Conservation (phyloP, 2,797 vertebrate species). For the Loris lydekkerianus region DNA sequence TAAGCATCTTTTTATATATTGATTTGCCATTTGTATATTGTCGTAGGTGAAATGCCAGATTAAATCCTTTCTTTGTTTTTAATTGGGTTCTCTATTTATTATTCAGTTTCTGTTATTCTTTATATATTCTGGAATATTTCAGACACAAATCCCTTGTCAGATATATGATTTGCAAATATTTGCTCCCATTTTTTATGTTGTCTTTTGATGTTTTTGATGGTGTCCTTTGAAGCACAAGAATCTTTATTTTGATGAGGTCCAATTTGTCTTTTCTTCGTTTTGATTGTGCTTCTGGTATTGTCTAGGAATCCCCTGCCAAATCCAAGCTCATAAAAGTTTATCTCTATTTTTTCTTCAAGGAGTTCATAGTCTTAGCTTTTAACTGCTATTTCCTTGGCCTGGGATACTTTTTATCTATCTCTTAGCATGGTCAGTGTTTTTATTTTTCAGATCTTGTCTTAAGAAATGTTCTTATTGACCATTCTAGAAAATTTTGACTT, state of each 20-base stretch:
- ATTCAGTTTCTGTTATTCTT: background rate
- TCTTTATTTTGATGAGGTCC: background rate
- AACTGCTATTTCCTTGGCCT: background rate
- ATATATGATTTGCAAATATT: slow-evolving; percentile 10
- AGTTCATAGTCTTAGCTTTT: background rate
- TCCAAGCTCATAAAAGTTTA: background rate
- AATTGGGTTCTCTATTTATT: background rate
- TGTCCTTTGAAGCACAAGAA: background rate
- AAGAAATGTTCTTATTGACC: background rate
- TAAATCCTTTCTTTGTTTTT: background rate
- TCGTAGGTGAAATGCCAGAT: background rate
- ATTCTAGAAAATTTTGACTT: background rate
- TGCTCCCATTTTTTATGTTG: background rate
- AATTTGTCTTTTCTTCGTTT: background rate
- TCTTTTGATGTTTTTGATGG: background rate
- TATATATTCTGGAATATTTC: background rate
- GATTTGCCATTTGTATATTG: background rate
- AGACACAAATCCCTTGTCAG: background rate
- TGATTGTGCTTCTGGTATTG: background rate
- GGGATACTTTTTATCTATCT: background rate
- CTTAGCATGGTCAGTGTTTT: background rate
- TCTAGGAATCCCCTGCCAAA: background rate
- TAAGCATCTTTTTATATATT: too few species aligned
- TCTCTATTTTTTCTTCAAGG: background rate
- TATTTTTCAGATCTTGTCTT: background rate